These are phyloP conservation scores for Serranus cabrilla DNA, from an alignment of 2,797 vertebrate species.

Conservation along the genomic window DNA sequence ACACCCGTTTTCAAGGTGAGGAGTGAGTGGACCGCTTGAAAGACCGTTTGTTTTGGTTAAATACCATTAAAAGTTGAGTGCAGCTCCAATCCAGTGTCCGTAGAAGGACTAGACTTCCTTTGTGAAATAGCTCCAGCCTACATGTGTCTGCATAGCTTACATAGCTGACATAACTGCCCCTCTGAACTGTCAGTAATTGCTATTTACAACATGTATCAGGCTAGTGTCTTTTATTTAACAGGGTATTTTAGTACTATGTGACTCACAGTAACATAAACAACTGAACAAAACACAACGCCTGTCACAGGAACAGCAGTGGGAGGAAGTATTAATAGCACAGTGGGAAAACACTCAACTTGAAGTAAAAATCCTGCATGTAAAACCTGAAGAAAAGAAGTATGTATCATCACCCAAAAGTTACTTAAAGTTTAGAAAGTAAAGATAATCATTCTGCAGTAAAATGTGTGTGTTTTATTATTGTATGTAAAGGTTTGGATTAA, in stretches of 20 bases:
- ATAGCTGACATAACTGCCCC: constrained; percentile 61
- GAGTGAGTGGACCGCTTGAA: not conserved
- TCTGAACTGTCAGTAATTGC: constrained; percentile 51
- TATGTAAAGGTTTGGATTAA: not conserved
- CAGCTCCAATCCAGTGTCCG: constrained; percentile 13
- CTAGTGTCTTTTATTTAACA: constrained; percentile 23
- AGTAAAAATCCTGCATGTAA: not conserved
- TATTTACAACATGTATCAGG: constrained; percentile 35
- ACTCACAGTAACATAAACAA: constrained; percentile 40
- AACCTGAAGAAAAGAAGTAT: not conserved
- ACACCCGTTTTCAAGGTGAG: constrained; percentile 99
- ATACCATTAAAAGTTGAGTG: not conserved
- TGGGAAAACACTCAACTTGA: not conserved
- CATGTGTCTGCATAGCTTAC: constrained; percentile 66
- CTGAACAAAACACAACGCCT: constrained; percentile 14
- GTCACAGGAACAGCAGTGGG: not conserved
- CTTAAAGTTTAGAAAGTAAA: not conserved
- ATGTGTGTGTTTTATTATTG: not conserved
- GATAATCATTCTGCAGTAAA: not conserved
- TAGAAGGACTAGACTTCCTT: constrained; percentile 48
- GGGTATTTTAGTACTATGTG: constrained; percentile 24
- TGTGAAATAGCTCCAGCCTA: constrained; percentile 54
- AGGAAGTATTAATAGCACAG: not conserved
- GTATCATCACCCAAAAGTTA: not conserved
- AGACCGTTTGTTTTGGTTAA: not conserved